Conservation (phyloP, 2,113 vertebrate species). For the Ptilonorhynchus violaceus region DNA sequence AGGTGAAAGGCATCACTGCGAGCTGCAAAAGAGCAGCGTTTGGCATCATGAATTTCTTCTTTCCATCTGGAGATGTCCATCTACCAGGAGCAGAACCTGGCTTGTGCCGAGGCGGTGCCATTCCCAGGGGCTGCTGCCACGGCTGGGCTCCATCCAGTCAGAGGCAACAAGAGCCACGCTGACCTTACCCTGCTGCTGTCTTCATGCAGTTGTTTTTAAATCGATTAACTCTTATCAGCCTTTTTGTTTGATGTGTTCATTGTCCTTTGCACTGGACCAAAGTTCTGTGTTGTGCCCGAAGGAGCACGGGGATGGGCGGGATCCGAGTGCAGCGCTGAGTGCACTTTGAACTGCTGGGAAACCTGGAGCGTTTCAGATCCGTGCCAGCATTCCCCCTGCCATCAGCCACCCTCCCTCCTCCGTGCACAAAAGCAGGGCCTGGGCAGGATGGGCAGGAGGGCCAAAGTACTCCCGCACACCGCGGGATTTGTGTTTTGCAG, state of each 20-base stretch:
- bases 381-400: not conserved
- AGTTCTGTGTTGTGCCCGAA: not conserved
- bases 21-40: not conserved
- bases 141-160: accelerated
- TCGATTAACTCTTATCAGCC: not conserved
- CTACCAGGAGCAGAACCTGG: not conserved
- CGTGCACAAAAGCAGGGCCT: accelerated
- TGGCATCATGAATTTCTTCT: not conserved
- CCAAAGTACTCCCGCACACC: not conserved
- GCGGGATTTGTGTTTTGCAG: accelerated
- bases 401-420: not conserved
- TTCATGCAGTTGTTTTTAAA: not conserved
- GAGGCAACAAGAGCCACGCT: not conserved
- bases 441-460: not conserved
- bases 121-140: not conserved
- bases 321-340: not conserved
- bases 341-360: not conserved
- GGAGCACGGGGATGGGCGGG: accelerated
- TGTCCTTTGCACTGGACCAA: not conserved
- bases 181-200: not conserved
- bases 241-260: not conserved
- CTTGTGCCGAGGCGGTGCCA: not conserved
- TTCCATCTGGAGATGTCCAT: accelerated
- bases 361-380: not conserved
- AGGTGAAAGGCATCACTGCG: accelerated